phyloP scores from a whole-genome alignment of 2,888 invertebrate genomes.

The Drosophila mimica region DNA sequence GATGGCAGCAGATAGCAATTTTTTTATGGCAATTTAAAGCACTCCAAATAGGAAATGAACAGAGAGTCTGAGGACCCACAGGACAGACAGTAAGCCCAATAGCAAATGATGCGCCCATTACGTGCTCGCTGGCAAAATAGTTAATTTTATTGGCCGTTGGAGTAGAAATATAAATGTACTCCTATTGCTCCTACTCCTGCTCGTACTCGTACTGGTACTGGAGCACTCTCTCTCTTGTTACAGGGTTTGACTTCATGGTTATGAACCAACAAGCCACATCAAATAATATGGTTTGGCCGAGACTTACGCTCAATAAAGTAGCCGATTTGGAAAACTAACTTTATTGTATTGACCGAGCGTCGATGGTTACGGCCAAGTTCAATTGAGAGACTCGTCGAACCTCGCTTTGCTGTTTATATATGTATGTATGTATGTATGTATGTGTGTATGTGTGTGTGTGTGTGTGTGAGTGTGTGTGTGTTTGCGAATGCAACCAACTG shows the following conservation, averaged over 20 bases:
- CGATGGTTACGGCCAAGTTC: slow-evolving; percentile 61
- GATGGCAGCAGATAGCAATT: slow-evolving; percentile 70
- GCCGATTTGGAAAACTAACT: slow-evolving; percentile 76
- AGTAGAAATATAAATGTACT: slow-evolving; percentile 72
- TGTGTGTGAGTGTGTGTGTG: slow-evolving; percentile 41
- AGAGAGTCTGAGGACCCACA: neutral
- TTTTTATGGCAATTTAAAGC: slow-evolving; percentile 78
- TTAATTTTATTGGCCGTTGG: slow-evolving; percentile 73
- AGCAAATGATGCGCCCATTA: slow-evolving; percentile 76
- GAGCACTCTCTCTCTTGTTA: neutral
- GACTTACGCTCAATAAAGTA: slow-evolving; percentile 79
- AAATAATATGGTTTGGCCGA: slow-evolving; percentile 66
- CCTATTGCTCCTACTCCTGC: slow-evolving; percentile 20
- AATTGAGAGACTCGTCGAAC: slow-evolving; percentile 49
- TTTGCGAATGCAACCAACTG: slow-evolving; percentile 78
- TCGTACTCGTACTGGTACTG: slow-evolving; percentile 14
- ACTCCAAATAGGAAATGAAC: slow-evolving; percentile 70
- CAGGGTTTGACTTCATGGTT: slow-evolving; percentile 62
- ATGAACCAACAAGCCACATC: slow-evolving; percentile 72
- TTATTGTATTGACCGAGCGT: slow-evolving; percentile 66
- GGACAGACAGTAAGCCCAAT: slow-evolving; percentile 32
- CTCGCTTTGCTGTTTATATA: neutral
- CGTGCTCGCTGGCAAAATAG: slow-evolving; percentile 72
- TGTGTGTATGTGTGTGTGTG: slow-evolving; percentile 3
- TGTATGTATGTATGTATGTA: neutral